Conservation (phyloP, 2,888 invertebrate species). For the Chloroclysta siterata region DNA sequence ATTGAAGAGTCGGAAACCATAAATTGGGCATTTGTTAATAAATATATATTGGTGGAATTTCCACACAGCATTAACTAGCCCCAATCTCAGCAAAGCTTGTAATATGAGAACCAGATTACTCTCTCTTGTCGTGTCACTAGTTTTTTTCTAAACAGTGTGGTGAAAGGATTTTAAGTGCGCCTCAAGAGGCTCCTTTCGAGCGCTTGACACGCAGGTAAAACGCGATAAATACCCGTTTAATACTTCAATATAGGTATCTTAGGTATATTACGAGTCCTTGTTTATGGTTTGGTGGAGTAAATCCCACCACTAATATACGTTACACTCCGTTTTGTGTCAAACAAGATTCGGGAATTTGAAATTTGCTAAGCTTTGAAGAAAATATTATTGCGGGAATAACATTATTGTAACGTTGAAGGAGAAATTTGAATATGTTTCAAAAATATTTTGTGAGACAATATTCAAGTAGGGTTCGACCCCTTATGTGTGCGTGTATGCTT, state of each 20-base stretch:
- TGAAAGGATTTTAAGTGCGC: no score
- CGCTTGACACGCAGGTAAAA: no score
- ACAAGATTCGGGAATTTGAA: neutral
- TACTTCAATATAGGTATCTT: neutral
- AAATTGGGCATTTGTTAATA: neutral
- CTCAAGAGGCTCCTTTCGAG: no score
- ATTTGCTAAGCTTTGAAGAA: neutral
- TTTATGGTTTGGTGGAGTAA: neutral
- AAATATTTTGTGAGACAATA: neutral
- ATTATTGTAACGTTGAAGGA: neutral
- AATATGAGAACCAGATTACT: no score
- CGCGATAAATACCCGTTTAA: no score
- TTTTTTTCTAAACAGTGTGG: no score
- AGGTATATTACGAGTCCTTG: neutral
- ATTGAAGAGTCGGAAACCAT: neutral
- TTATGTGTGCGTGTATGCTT: neutral
- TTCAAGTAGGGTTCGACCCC: neutral
- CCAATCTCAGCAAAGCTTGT: neutral
- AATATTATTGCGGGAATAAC: neutral
- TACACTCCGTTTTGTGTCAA: neutral
- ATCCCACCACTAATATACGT: neutral
- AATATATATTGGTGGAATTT: neutral
- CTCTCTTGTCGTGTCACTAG: no score
- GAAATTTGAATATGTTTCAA: constrained; percentile 1
- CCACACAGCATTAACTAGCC: no score